phyloP scores from a whole-genome alignment of 2,888 invertebrate genomes.

The Euzophera pinguis region DNA sequence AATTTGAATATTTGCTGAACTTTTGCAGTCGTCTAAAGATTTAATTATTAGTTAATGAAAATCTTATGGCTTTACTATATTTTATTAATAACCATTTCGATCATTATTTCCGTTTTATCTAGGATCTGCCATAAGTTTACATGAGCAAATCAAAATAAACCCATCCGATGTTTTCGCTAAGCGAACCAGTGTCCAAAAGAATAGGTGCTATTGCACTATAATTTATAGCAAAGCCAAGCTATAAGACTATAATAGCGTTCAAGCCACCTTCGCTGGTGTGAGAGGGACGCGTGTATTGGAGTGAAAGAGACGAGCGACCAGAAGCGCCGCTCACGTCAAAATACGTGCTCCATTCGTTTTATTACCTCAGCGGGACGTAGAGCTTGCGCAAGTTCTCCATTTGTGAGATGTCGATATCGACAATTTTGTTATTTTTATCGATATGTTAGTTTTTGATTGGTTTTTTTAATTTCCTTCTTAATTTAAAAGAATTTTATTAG shows the following conservation, averaged over 20 bases:
- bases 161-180: conserved; percentile 55
- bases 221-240: conserved; percentile 71
- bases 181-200: conserved; percentile 57
- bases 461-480: background rate
- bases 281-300: conserved; percentile 45
- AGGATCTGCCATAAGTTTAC: background rate
- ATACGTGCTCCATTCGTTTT: conserved; percentile 80
- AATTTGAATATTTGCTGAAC: too few relatives aligned
- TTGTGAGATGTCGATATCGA: conserved; percentile 45
- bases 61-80: too few relatives aligned
- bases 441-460: background rate
- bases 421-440: conserved; percentile 12
- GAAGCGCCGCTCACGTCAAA: conserved; percentile 80
- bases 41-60: too few relatives aligned
- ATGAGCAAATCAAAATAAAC: conserved; percentile 33
- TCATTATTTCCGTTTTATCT: too few relatives aligned
- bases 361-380: conserved; percentile 60
- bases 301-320: conserved; percentile 58
- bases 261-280: conserved; percentile 63
- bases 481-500: too few relatives aligned
- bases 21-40: too few relatives aligned
- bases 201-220: conserved; percentile 72
- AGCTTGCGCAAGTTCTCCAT: conserved; percentile 9
- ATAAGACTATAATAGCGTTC: conserved; percentile 72
- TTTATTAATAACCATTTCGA: too few relatives aligned